These are phyloP conservation scores for Gila orcuttii DNA, from an alignment of 2,113 vertebrate species.

Conservation along the genomic window DNA sequence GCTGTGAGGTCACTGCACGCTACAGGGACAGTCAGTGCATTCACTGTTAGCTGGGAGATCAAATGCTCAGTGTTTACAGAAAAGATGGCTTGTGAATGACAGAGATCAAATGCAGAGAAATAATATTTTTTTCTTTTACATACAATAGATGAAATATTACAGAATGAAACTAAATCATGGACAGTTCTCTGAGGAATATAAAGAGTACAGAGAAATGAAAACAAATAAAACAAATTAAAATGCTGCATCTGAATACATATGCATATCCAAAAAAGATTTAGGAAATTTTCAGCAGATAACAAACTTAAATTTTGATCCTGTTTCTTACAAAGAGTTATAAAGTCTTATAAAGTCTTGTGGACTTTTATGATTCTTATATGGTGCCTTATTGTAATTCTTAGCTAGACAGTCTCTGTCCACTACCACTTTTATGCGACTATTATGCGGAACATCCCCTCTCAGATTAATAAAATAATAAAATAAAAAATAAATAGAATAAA, in stretches of 20 bases:
- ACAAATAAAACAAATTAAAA: too few species aligned
- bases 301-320: too few species aligned
- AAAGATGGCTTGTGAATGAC: too few species aligned
- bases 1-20: constrained; percentile 13
- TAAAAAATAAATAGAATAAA: neutral
- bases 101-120: neutral
- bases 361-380: neutral
- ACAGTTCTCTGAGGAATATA: neutral
- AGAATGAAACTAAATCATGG: neutral
- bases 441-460: too few species aligned
- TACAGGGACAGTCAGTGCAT: neutral
- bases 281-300: too few species aligned
- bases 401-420: neutral
- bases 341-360: neutral
- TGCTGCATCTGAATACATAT: too few species aligned
- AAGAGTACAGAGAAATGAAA: neutral
- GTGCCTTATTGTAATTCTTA: neutral
- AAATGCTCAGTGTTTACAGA: neutral
- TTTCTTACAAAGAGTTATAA: too few species aligned
- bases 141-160: neutral
- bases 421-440: neutral
- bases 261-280: too few species aligned
- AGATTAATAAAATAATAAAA: too few species aligned
- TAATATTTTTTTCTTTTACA: neutral
- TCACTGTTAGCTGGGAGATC: neutral